Percentiles rank a stretch among this genome's conserved stretches.
phyloP scores from a whole-genome alignment of 2,888 invertebrate species.

The Troides aeacus region DNA sequence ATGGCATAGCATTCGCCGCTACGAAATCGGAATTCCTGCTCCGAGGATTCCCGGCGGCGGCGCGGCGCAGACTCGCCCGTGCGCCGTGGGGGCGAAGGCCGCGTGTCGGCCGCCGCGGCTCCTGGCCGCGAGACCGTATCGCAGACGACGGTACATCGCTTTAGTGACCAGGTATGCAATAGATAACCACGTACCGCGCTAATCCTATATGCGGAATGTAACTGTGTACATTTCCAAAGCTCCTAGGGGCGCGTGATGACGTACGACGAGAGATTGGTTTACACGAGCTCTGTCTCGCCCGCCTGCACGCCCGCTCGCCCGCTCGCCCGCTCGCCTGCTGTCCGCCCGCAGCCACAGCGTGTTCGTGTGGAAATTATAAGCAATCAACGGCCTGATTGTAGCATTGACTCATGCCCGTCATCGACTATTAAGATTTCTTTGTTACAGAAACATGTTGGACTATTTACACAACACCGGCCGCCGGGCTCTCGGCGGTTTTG shows the following conservation, averaged over 20 bases:
- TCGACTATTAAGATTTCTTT: conserved; percentile 80
- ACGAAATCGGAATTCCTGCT: conserved; percentile 74
- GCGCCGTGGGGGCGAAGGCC: conserved; percentile 51
- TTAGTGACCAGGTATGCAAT: conserved; percentile 75
- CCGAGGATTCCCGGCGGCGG: conserved; percentile 56
- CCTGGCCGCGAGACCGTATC: conserved; percentile 59
- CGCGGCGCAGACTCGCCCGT: conserved; percentile 49
- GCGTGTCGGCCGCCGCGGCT: conserved; percentile 46
- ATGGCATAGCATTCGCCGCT: conserved; percentile 78
- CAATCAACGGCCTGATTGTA: conserved; percentile 77
- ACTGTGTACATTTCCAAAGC: conserved; percentile 71
- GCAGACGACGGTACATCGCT: conserved; percentile 65
- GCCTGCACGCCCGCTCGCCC: too few species aligned
- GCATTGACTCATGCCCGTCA: conserved; percentile 76
- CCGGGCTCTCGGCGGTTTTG: conserved; percentile 63
- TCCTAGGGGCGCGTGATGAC: conserved; percentile 47
- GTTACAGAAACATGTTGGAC: conserved; percentile 78
- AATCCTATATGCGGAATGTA: conserved; percentile 71
- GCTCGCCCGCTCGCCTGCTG: too few species aligned
- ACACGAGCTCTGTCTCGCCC: conserved; percentile 40
- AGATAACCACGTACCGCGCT: conserved; percentile 76
- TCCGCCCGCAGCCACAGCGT: conserved; percentile 24
- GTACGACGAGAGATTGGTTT: conserved; percentile 50
- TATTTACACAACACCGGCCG: conserved; percentile 75
- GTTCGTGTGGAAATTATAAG: conserved; percentile 63